Conservation (phyloP, 2,113 vertebrate species). For the Muntiacus muntjak region DNA sequence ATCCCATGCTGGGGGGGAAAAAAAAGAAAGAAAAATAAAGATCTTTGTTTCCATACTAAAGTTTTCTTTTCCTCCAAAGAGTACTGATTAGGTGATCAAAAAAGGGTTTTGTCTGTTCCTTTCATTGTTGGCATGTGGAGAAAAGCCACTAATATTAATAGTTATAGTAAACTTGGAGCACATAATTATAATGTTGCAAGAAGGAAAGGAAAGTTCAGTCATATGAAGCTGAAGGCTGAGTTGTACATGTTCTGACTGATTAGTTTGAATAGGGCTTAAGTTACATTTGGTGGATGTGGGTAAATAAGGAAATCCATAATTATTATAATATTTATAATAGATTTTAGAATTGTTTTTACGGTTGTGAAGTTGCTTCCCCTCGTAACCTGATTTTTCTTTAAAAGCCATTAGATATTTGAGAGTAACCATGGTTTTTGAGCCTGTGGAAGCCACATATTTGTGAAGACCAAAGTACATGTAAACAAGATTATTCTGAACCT, state of each 20-base stretch:
- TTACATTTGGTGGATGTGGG: background rate
- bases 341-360: slow-evolving; percentile 35
- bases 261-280: slow-evolving; percentile 6
- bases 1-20: background rate
- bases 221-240: slow-evolving; percentile 27
- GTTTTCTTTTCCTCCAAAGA: slow-evolving; percentile 9
- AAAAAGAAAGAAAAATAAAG: background rate
- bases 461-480: background rate
- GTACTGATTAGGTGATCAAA: slow-evolving; percentile 40
- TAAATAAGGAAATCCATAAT: slow-evolving; percentile 32
- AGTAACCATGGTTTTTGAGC: slow-evolving; percentile 24
- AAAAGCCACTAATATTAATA: slow-evolving; percentile 59
- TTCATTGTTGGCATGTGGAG: slow-evolving; percentile 35
- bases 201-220: slow-evolving; percentile 62
- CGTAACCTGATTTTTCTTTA: background rate
- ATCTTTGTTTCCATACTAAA: slow-evolving; percentile 48
- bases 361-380: slow-evolving; percentile 5
- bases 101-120: slow-evolving; percentile 39
- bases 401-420: slow-evolving; percentile 5
- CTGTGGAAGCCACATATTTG: background rate
- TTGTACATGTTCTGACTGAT: slow-evolving; percentile 38
- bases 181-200: slow-evolving; percentile 55
- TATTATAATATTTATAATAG: slow-evolving; percentile 19
- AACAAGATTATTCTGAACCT: background rate
- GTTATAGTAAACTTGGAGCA: slow-evolving; percentile 52